Base-by-base conservation (phyloP, 1,140 invertebrate genomes). In the Drosophila willistoni region DNA sequence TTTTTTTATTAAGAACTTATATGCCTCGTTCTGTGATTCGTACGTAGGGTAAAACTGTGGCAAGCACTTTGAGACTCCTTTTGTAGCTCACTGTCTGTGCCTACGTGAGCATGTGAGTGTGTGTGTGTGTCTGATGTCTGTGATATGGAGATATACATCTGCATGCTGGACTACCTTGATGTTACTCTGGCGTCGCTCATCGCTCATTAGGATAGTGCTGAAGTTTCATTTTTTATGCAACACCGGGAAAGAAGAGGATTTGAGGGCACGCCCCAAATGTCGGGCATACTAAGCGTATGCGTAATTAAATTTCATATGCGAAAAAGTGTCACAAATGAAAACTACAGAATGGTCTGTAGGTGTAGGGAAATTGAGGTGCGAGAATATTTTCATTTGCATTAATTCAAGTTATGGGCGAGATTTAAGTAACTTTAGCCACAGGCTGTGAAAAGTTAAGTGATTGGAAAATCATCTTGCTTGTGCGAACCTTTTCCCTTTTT, bases 301-400 rank as follows among this genome's bases (percentile, higher is more conserved):
- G 79, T 89, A 86, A 86, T 86, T 86, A 87, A 86, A 86, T 87
- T 87, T 73, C 57, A 73, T 57, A 54, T 54, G 47, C 47, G 9
- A 19, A 60, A 67, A 44, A 63, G 68, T 56, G 64, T 71, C 70
- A 79, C 74, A 67, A 82, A 82, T 66, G 72, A 71, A 83, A 36
- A 36, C 29, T 29, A 83, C 62, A 67, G 73, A 83, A 72, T 71
- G 79, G 76, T 71, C 12, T 14, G 17, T 33, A 3, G n/a, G 22
- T 25, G 22, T 25, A 25, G 22, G 22, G 22, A 25, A 25, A 25
- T 25, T n/a, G 10, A 56, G 59, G 36, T 70, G 67, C 61, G 74
- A 71, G 63, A 51, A 64, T 22, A 62, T 19, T 59, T 59, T 29
- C 44, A 77, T 77, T 77, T 70, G 60, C 66, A 64, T 77, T 64